Percentiles rank a stretch among this genome's conserved stretches.
phyloP scores from a whole-genome alignment of 2,888 invertebrate genomes.

The Macropis europaea region DNA sequence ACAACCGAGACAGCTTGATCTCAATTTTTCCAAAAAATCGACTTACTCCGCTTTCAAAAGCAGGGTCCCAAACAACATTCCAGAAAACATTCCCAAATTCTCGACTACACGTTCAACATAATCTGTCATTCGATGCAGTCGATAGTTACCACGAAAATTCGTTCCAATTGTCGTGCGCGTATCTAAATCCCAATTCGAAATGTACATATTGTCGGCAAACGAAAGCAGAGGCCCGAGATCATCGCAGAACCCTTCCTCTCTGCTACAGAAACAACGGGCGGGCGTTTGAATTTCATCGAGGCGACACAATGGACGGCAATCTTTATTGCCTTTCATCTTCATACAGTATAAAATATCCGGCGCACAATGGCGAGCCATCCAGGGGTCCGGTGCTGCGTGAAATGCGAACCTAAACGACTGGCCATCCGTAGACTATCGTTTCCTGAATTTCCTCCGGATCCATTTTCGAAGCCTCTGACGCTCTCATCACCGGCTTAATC shows the following conservation, averaged over 20 bases:
- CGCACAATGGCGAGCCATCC: conserved; percentile 54
- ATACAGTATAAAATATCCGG: conserved; percentile 57
- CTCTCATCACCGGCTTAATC: conserved; percentile 47
- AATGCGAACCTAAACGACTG: conserved; percentile 69
- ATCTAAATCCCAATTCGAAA: too few relatives aligned
- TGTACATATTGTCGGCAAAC: too few relatives aligned
- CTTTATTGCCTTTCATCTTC: conserved; percentile 61
- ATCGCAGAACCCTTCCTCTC: neutral
- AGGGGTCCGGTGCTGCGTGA: conserved; percentile 64
- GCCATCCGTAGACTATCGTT: conserved; percentile 59
- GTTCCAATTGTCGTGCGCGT: too few relatives aligned
- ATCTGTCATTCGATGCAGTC: too few relatives aligned
- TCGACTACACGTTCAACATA: too few relatives aligned
- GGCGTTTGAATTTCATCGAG: conserved; percentile 45
- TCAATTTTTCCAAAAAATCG: too few relatives aligned
- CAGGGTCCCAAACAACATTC: too few relatives aligned
- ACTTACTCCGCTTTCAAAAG: too few relatives aligned
- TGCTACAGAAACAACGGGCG: conserved; percentile 14
- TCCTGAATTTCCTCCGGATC: conserved; percentile 56
- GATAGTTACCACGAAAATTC: too few relatives aligned
- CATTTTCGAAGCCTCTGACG: conserved; percentile 35
- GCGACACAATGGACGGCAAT: conserved; percentile 47
- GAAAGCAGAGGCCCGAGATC: too few relatives aligned
- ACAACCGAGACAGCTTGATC: too few relatives aligned
- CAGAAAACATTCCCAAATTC: too few relatives aligned